phyloP scores from a whole-genome alignment of 2,113 vertebrate species.

The Laticauda colubrina region DNA sequence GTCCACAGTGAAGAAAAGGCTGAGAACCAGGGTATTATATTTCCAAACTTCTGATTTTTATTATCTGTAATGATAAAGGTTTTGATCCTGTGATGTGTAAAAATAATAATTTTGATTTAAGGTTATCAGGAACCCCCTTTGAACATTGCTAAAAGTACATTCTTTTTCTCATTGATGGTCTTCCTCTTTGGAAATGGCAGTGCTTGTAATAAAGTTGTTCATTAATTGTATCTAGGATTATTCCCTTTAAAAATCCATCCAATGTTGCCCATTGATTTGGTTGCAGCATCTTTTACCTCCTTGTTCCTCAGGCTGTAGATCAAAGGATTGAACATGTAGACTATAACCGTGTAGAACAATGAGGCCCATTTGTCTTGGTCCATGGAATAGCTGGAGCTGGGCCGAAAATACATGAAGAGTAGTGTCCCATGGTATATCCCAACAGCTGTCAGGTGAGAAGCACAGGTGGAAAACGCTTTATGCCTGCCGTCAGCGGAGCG shows the following conservation, averaged over 20 bases:
- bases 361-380: constrained; percentile 26
- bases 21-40: background rate
- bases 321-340: constrained; percentile 51
- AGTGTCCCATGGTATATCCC: constrained; percentile 41
- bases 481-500: constrained; percentile 27
- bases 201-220: background rate
- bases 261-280: background rate
- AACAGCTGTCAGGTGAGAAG: constrained; percentile 53
- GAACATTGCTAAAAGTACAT: background rate
- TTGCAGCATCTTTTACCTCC: constrained; percentile 47
- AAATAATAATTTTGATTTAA: background rate
- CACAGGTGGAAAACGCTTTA: constrained; percentile 56
- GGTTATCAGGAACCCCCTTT: background rate
- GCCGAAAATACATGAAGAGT: constrained; percentile 35
- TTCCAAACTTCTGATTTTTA: background rate
- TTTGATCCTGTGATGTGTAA: background rate
- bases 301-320: constrained; percentile 9
- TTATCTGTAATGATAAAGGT: background rate
- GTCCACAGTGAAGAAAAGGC: background rate
- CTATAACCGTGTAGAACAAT: constrained; percentile 34
- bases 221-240: background rate
- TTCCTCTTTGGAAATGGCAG: background rate
- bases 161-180: background rate
- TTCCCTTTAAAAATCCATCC: background rate
- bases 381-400: background rate